Base-by-base conservation (phyloP, 53 echinoderm and acorn worm species). In the Holothuria leucospilota region DNA sequence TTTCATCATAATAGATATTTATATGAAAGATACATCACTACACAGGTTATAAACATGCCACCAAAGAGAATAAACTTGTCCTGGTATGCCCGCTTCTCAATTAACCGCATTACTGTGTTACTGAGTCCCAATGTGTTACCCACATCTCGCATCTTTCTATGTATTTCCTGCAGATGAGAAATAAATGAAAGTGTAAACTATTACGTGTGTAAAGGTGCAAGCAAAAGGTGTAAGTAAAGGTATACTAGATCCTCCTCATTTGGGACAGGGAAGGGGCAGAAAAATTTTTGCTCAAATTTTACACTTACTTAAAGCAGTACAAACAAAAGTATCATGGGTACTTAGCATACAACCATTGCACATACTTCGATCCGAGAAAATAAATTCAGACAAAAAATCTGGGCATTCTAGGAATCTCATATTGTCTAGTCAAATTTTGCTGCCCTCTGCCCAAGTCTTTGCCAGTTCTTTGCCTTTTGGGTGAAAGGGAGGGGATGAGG, bases 61-160 rank as follows among this genome's bases (percentile, higher is more conserved):
- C 95, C 99, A 82, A 95, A 94, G 8, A 99, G 91, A 42, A 99
- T 92, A 79, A 94, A 95, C 68, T 90, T 95, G 69, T 99, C 99
- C 58, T 99, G 95, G 51, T 88, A 88, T 4, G 95, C 82, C 39
- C 99, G 78, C 84, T 99, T 99, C 71, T 99, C 99, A 62, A 95
- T 99, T 38, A 99, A 89, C 62, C 99, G 74, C 95, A 99, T 99
- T 29, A 99, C 95, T 0, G 95, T 95, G 89, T 99, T 99, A 69
- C 95, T 95, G 12, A 99, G 88, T 30, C 99, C 99, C 40, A 99
- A 80, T 49, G 88, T 82, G 77, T 93, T 99, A 25, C 88, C 92
- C 27, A 99, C 89, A 56, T 99, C 99, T 5, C 95, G 82, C 51
- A 99, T 92, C 77, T 92, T 95, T 82, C 78, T 89, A 8, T 99